Evolutionary conservation across 2,888 invertebrate species (phyloP), one percentile per base, ranked within the genome.

Genomic region (Morinoia aosen): DNA sequence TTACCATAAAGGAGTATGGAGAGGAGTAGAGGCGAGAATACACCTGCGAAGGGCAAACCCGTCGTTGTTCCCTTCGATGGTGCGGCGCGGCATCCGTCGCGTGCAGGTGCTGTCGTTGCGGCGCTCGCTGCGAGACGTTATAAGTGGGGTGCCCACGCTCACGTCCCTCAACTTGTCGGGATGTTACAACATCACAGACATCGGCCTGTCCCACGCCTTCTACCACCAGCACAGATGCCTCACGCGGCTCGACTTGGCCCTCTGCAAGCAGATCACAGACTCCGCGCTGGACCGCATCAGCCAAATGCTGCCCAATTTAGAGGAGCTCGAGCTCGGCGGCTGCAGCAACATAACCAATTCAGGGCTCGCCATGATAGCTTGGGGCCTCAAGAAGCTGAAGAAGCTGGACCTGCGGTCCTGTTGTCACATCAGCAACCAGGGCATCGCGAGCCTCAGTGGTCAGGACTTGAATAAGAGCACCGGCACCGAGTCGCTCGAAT

Each of bases 211-310:
- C 91, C 98, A 98, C 97, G 99, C 99, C 7, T 98, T 99, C 97
- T 98, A 98, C 94, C 98, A 98, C 19, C 98, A 98, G 97, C 98
- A 98, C 96, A 98, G 98, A 95, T 98, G 98, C 76, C 97, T 99
- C 95, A 98, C 98, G 96, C 98, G 98, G 97, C 98, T 99, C 96
- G 98, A 99, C 97, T 98, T 99, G 95, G 99, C 99, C 94, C 97
- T 99, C 96, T 99, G 99, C 97, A 99, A 99, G 97, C 99, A 99
- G 97, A 98, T 99, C 96, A 99, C 99, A n/a, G 99, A 99, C 97
- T 98, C 98, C 58, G 98, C 99, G 95, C 98, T 99, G 58, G 98
- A 98, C 40, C 98, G 95, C 57, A 96, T 97, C 91, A 96, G 96
- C 48, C 96, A 96, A 76, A 96, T 96, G 88, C 96, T 96, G 61